These are phyloP conservation scores for Itoplectis maculator DNA, from an alignment of 2,888 invertebrate genomes.

Conservation along the genomic window DNA sequence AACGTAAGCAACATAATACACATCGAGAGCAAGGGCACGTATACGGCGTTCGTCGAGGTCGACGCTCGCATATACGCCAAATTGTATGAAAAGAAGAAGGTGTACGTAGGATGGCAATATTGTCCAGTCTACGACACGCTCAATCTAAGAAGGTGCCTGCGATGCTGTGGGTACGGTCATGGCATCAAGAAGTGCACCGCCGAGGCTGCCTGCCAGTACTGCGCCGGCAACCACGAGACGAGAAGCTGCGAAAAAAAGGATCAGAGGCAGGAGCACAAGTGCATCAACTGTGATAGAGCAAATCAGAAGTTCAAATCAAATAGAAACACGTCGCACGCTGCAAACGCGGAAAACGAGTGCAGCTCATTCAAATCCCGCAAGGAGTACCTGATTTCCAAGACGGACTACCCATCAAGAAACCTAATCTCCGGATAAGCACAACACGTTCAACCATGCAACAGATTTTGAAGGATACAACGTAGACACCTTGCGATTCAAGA, in stretches of 20 bases:
- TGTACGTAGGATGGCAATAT: neutral
- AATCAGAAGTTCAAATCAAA: neutral
- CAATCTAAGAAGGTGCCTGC: neutral
- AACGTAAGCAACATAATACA: neutral
- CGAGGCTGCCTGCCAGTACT: neutral
- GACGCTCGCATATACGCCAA: neutral
- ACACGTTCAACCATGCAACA: neutral
- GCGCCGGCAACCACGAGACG: neutral
- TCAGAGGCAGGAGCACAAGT: neutral
- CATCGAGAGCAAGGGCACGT: neutral
- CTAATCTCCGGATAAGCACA: neutral
- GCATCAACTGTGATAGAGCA: neutral
- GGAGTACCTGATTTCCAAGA: neutral
- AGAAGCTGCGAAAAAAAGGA: neutral
- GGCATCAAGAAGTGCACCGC: constrained; percentile 7
- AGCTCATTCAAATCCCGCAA: neutral
- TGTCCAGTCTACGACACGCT: constrained; percentile 2
- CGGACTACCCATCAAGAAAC: neutral
- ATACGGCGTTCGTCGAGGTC: neutral
- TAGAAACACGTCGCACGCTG: neutral
- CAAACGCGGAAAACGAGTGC: neutral
- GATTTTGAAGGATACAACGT: neutral
- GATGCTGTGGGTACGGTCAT: constrained; percentile 16
- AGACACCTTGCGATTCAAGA: neutral
- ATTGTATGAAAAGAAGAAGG: neutral